Conservation (phyloP, 2,113 vertebrate species). For the Euleptes europaea region DNA sequence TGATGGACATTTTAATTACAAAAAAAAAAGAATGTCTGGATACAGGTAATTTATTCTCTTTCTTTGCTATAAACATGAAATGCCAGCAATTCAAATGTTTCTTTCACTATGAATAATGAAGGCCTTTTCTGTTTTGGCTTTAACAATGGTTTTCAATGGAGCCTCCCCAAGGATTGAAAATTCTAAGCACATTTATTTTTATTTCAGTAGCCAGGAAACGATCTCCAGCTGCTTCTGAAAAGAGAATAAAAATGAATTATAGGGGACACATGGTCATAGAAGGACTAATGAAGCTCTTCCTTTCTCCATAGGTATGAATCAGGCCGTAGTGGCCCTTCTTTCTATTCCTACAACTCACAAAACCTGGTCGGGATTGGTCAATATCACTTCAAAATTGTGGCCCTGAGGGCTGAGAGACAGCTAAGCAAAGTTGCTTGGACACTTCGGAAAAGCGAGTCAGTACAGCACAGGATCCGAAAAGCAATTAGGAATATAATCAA, state of each 20-base stretch:
- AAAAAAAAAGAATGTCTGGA: neutral
- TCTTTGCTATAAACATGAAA: slow-evolving; percentile 13
- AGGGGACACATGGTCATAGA: too few relatives aligned
- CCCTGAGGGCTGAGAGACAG: neutral
- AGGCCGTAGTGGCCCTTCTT: neutral
- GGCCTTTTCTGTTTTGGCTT: neutral
- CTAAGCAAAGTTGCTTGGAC: neutral
- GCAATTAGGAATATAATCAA: neutral
- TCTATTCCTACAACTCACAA: neutral
- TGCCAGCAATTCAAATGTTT: neutral
- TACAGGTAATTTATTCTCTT: slow-evolving; percentile 14
- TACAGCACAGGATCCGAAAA: neutral
- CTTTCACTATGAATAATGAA: neutral
- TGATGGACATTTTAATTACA: slow-evolving; percentile 31
- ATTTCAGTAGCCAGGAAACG: neutral
- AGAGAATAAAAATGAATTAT: neutral
- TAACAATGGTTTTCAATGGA: slow-evolving; percentile 9
- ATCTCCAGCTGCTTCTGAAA: neutral
- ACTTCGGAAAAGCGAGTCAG: neutral
- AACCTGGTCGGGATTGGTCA: neutral
- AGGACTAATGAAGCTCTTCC: neutral
- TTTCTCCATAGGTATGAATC: neutral
- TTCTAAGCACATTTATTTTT: slow-evolving; percentile 1
- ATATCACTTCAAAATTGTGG: neutral
- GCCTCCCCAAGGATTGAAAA: neutral